A percentile compares a stretch with the other conserved stretches of the same genome.
Evolutionary conservation across 1,140 invertebrate genomes (phyloP).

Genomic region (honey bee (Apis mellifera)): DNA sequence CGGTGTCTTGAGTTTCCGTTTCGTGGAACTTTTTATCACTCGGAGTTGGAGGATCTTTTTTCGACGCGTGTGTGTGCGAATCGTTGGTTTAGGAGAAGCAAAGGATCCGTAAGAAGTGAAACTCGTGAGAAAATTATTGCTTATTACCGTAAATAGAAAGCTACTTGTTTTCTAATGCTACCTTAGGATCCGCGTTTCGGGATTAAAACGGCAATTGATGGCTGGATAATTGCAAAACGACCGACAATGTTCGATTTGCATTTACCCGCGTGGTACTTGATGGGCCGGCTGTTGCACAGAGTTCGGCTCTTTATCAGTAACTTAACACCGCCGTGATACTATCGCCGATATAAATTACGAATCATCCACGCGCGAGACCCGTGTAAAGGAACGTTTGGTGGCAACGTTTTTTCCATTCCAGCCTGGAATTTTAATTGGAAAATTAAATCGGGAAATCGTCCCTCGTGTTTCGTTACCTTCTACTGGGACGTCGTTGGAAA

Average conservation of each 20-base stretch:
- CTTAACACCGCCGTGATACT: slow-evolving; percentile 2
- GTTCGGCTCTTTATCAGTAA: slow-evolving; percentile 6
- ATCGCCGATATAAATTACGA: slow-evolving; percentile 8
- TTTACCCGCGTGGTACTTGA: not conserved
- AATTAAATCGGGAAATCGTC: not conserved
- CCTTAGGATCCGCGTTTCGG: not conserved
- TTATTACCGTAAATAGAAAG: not conserved
- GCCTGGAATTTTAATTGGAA: slow-evolving; percentile 15
- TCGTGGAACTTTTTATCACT: not conserved
- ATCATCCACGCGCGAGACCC: not conserved
- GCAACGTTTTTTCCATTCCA: not conserved
- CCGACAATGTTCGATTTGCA: slow-evolving; percentile 4
- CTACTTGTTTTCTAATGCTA: not conserved
- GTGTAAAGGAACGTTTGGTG: not conserved
- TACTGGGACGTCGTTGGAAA: not conserved
- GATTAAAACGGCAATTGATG: slow-evolving; percentile 4
- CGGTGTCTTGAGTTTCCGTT: not conserved
- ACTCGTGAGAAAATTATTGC: not conserved
- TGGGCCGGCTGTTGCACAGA: not conserved
- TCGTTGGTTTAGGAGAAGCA: not conserved
- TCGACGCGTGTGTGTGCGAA: not conserved
- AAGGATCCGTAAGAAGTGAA: too few species aligned
- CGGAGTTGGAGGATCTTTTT: not conserved
- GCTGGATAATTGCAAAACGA: not conserved
- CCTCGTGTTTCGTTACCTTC: slow-evolving; percentile 14